These are phyloP conservation scores for Drosophila subobscura DNA, from an alignment of 1,140 invertebrate genomes.

Conservation along the genomic window DNA sequence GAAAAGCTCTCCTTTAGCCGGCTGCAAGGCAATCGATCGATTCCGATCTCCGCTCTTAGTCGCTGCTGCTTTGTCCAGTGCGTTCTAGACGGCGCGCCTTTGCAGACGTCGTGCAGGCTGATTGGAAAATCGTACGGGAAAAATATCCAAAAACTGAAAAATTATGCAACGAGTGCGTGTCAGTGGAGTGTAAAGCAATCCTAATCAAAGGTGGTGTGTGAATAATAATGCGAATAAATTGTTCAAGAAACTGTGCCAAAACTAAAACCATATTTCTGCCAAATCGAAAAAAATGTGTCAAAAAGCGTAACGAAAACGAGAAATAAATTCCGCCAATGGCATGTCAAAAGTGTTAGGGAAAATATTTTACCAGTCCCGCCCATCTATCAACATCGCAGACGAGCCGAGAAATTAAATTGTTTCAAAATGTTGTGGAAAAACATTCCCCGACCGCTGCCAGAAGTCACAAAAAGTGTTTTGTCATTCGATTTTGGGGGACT, in stretches of 20 bases:
- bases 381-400: slow-evolving; percentile 56
- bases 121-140: slow-evolving; percentile 7
- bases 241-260: slow-evolving; percentile 1
- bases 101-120: slow-evolving; percentile 52
- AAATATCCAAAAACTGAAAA: slow-evolving; percentile 4
- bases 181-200: slow-evolving; percentile 19
- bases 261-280: slow-evolving; percentile 40
- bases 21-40: slow-evolving; percentile 32
- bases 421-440: slow-evolving; percentile 23
- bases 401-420: slow-evolving; percentile 39
- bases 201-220: not conserved
- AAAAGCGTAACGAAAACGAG: slow-evolving; percentile 11
- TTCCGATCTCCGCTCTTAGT: slow-evolving; percentile 29
- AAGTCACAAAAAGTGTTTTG: slow-evolving; percentile 40
- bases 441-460: slow-evolving; percentile 1
- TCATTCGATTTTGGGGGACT: slow-evolving; percentile 26
- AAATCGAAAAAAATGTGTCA: not conserved
- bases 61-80: slow-evolving; percentile 64
- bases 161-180: slow-evolving; percentile 48
- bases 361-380: slow-evolving; percentile 51
- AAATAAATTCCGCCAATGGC: slow-evolving; percentile 64
- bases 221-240: not conserved
- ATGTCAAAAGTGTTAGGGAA: slow-evolving; percentile 45
- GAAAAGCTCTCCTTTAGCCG: slow-evolving; percentile 56
- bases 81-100: slow-evolving; percentile 53